These are phyloP conservation scores for Zingel zingel DNA, from an alignment of 2,113 vertebrate species.

Conservation along the genomic window DNA sequence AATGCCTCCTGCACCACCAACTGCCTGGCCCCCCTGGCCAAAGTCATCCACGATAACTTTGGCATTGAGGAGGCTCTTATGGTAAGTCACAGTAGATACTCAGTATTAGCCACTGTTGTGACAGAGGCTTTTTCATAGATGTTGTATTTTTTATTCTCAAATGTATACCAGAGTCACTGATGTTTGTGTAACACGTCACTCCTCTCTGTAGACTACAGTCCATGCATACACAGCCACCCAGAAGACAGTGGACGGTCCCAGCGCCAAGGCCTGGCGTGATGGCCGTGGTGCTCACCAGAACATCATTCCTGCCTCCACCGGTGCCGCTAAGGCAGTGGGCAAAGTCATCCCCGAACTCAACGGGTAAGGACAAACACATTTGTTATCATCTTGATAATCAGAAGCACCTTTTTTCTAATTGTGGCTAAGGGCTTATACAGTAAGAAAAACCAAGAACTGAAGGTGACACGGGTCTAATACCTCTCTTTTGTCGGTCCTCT, in stretches of 20 bases:
- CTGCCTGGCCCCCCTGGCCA: conserved; percentile 91
- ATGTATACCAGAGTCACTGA: background rate
- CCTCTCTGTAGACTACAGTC: conserved; percentile 87
- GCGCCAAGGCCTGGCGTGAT: conserved; percentile 90
- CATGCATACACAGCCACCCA: conserved; percentile 94
- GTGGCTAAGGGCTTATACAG: background rate
- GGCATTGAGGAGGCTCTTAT: conserved; percentile 92
- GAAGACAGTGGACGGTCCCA: conserved; percentile 93
- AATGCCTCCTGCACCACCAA: conserved; percentile 95
- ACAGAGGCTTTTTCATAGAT: background rate
- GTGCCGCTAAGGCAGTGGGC: conserved; percentile 91
- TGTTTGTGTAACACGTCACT: background rate
- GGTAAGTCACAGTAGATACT: conserved; percentile 78
- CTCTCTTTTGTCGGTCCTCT: background rate
- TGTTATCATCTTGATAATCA: background rate
- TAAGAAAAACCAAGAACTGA: background rate
- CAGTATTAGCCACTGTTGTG: background rate
- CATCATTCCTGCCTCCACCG: conserved; percentile 93
- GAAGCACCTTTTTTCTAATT: background rate
- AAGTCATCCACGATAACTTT: conserved; percentile 91
- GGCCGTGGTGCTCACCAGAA: conserved; percentile 90
- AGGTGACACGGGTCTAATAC: background rate
- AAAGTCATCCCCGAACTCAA: conserved; percentile 92
- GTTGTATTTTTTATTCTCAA: background rate
- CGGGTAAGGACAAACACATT: conserved; percentile 79